Base-by-base conservation (phyloP, 2,113 vertebrate species). In the Brachyhypopomus gauderio region DNA sequence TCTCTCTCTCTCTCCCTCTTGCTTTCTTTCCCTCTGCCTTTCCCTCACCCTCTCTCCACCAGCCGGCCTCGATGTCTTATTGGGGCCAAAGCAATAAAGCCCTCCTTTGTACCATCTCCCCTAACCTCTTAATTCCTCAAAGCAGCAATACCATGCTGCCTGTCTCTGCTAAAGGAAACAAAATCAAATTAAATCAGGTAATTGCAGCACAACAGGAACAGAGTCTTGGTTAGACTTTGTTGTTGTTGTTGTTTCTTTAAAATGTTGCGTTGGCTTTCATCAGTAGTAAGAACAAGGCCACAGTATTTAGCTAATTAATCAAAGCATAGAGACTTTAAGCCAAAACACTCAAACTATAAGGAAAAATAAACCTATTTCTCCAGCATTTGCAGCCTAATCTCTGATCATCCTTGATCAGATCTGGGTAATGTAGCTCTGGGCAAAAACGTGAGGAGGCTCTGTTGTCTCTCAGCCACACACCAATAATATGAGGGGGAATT, bases 401-500 rank as follows among this genome's bases (percentile, higher is more conserved):
- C 45, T 30, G 30, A 30, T 30, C 45, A 52, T 52, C 45, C 12
- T 52, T 92, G 86, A 86, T 90, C 90, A 89, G 92, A 90, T 92
- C 90, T 89, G 88, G 89, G 87, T 86, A 88, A 91, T 89, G 89
- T 93, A 91, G 92, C 92, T 92, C 89, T 90, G 90, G 92, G 92
- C 76, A 91, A 88, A 89, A 92, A 88, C 87, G 85, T 86, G 90
- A 88, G 86, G 91, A 88, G 91, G 89, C 90, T 92, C 89, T 90
- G 89, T 90, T 92, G 88, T 92, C 91, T 93, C 92, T 92, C 91
- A 90, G 91, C 87, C 92, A 92, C 90, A 90, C 91, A 91, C 88
- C 90, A 92, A 89, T 92, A 90, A 93, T 91, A 94, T 90, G 89
- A 91, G 87, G 90, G 90, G 87, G 91, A 92, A 92, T 92, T 91